phyloP scores from a whole-genome alignment of 2,888 invertebrate species.

The Phaedon cochleariae region DNA sequence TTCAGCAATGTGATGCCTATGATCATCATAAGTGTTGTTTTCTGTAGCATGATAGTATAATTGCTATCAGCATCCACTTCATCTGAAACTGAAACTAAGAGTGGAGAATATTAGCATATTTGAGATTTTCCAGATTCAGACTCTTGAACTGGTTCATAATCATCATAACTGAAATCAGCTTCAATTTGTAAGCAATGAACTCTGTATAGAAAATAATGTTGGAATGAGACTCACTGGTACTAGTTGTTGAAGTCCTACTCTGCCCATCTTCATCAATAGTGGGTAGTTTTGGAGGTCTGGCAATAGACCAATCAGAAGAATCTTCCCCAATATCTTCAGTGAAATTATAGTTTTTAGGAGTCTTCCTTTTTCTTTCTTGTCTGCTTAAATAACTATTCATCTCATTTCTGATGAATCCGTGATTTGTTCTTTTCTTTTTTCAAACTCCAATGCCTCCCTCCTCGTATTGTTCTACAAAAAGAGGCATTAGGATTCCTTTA shows the following conservation, averaged over 20 bases:
- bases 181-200: neutral
- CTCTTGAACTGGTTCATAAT: neutral
- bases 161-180: neutral
- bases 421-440: conserved; percentile 14
- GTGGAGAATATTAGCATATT: neutral
- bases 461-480: conserved; percentile 18
- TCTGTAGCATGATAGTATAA: conserved; percentile 10
- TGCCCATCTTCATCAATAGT: conserved; percentile 10
- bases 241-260: conserved; percentile 8
- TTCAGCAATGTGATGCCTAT: conserved; percentile 12
- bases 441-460: conserved; percentile 11
- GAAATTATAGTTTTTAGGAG: conserved; percentile 8
- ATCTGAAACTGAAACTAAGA: conserved; percentile 11
- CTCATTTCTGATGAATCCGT: conserved; percentile 13
- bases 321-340: conserved; percentile 5
- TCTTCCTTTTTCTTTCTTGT: conserved; percentile 13
- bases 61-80: conserved; percentile 11
- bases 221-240: conserved; percentile 9
- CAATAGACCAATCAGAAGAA: conserved; percentile 8
- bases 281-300: conserved; percentile 14
- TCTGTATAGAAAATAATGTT: neutral
- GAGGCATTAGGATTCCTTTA: neutral
- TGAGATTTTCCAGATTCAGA: neutral
- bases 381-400: conserved; percentile 6
- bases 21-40: conserved; percentile 14